These are phyloP conservation scores for Apamea anceps DNA, from an alignment of 2,888 invertebrate species.

Conservation along the genomic window DNA sequence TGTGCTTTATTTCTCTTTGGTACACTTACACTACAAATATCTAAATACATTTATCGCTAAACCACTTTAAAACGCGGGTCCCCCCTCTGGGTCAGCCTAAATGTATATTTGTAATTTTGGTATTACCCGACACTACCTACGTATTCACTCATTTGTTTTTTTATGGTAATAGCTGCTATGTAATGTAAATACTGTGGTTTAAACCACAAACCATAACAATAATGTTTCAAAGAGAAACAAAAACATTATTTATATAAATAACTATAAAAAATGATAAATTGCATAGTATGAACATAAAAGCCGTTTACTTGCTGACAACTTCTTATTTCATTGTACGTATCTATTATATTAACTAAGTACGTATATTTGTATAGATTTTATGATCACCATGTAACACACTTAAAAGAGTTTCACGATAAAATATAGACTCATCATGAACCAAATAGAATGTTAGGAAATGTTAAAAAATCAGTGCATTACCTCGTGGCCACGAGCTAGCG, in stretches of 20 bases:
- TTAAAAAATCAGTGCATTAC: background rate
- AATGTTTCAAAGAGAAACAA: background rate
- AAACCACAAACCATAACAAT: slow-evolving; percentile 8
- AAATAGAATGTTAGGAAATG: slow-evolving; percentile 23
- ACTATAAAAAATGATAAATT: slow-evolving; percentile 16
- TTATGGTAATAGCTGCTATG: background rate
- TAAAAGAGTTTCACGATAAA: slow-evolving; percentile 8
- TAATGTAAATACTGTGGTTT: slow-evolving; percentile 12
- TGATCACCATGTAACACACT: slow-evolving; percentile 5
- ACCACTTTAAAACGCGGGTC: too few relatives aligned
- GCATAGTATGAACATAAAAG: background rate
- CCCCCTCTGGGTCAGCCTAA: too few relatives aligned
- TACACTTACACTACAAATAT: background rate
- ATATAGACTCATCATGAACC: slow-evolving; percentile 36
- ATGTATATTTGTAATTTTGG: background rate
- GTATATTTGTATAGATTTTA: slow-evolving; percentile 17
- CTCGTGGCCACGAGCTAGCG: background rate
- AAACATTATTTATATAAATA: background rate
- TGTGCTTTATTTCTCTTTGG: background rate
- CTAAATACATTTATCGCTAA: background rate
- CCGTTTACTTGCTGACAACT: background rate
- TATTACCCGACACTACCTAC: too few relatives aligned
- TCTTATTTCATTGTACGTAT: background rate
- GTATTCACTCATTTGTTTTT: background rate
- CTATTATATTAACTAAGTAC: background rate